Evolutionary conservation across 2,113 vertebrate genomes (phyloP), one percentile per base, ranked within the genome.

Genomic region (Gopherus flavomarginatus): DNA sequence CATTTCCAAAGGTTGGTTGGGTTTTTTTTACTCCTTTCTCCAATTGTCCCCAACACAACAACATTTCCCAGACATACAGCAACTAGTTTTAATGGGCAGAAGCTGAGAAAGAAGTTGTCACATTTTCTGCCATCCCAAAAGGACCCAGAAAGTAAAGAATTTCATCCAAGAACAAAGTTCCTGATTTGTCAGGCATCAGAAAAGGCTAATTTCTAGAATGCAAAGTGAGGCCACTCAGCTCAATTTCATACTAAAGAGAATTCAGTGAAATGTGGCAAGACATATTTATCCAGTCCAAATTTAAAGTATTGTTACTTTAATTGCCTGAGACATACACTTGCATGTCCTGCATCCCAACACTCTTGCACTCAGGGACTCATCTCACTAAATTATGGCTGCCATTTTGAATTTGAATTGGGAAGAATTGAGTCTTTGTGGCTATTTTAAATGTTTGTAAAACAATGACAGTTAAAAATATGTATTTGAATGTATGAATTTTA

Each of bases 261-360:
- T 80, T 80, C 47, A 35, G 16, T 80, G 78, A 80, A 35, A 80
- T 50, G 21, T 80, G 47, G 8, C 29, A 19, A 31, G 77, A 6
- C 1, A 26, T 52, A 11, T 0, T 83, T 14, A 81, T 85, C 11
- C 29, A 53, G 4, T 24, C 3, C 4, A 6, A 11, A 80, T 47
- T 80, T 53, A 44, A 1, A 38, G 31, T 29, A 65, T 4, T 82
- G 1, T n/a, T 85, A n/a, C 5, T 27, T 1, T n/a, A 26, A 4
- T 72, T 75, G n/a, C 42, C 3, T 53, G 8, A 83, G 22, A 2
- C 1, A 83, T 52, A 2, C 1, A 83, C 50, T 93, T 75, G 11
- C 16, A 65, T 8, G 80, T n/a, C 8, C 21, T 49, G 1, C 13
- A 83, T 35, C 0, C 1, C 1, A 77, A 12, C 26, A 81, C 1